Evolutionary conservation across 2,888 invertebrate genomes (phyloP), one percentile per base, ranked within the genome.

Genomic region (Epinotia demarniana): DNA sequence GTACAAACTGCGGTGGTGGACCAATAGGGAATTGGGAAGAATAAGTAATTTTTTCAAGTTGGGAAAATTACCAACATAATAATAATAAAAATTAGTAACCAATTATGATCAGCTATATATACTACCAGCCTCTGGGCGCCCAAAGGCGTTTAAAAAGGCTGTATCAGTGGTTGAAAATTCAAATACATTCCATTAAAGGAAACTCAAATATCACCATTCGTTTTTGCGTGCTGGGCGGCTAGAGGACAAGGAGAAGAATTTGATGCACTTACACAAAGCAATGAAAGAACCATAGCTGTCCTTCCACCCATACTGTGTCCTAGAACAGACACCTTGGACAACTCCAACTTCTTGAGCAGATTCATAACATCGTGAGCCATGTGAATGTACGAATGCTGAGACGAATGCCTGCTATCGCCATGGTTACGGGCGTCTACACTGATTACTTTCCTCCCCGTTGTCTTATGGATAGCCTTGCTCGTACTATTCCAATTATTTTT

Each of bases 231-330:
- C 23, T 2, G 23, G 23, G 23, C 23, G 23, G 23, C 23, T 27
- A 23, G 23, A 23, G 23, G 13, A 53, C 6, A 4, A 16, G 49
- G 6, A 53, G 3, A 4, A 16, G 49, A 6, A 61, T 58, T 73
- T 49, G 55, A 72, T 72, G 57, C 87, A 92, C 93, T 92, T 91
- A 94, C 93, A 92, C 93, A 94, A 70, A 95, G 95, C 68, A 99
- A 92, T 58, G 98, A 97, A 72, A 97, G 93, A 72, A 96, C 95
- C 98, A 99, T 99, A 83, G 97, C 96, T 9, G 97, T 95, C 78
- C 98, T 96, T n/a, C 99, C 99, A 23, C 99, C 99, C 98, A 99
- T 98, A 81, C 98, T 98, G 89, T 99, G 99, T 0, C 99, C 99
- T 82, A 99, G 89, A 19, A 98, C 84, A 5, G 96, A 93, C 1